These are phyloP conservation scores for Achatina immaculata DNA, from an alignment of 1,140 invertebrate species.

Conservation along the genomic window DNA sequence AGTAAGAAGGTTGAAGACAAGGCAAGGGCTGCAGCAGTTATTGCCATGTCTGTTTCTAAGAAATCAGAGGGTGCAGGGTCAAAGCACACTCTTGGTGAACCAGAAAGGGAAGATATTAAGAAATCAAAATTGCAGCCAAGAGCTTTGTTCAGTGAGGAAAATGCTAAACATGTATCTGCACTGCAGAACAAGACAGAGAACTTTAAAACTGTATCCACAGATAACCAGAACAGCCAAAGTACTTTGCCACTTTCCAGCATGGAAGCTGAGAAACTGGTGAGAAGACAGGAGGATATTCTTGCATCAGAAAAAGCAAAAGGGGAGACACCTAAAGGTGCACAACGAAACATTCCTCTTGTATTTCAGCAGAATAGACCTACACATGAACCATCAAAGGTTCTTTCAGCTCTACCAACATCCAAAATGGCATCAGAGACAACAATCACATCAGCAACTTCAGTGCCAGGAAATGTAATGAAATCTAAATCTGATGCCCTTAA, in stretches of 20 bases:
- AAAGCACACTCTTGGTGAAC: conserved; percentile 21
- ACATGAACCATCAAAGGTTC: not conserved
- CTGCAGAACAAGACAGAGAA: not conserved
- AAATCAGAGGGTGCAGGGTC: not conserved
- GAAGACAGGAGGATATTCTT: conserved; percentile 4
- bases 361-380: conserved; percentile 23
- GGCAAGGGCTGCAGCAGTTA: not conserved
- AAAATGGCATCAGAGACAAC: not conserved
- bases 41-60: not conserved
- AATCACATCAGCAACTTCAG: not conserved
- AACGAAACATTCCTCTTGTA: conserved; percentile 20
- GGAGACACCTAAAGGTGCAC: not conserved
- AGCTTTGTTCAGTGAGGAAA: not conserved
- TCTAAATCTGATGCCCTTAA: not conserved
- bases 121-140: conserved; percentile 32
- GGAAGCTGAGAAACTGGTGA: conserved; percentile 29
- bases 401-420: not conserved
- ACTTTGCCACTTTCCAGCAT: conserved; percentile 19
- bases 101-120: conserved; percentile 32
- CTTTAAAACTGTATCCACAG: not conserved
- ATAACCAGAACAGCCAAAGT: not conserved
- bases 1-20: not conserved
- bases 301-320: conserved; percentile 9
- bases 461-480: not conserved
- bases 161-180: not conserved